Evolutionary conservation across 2,888 invertebrate species (phyloP).

Genomic region (Drosophila demipolita): DNA sequence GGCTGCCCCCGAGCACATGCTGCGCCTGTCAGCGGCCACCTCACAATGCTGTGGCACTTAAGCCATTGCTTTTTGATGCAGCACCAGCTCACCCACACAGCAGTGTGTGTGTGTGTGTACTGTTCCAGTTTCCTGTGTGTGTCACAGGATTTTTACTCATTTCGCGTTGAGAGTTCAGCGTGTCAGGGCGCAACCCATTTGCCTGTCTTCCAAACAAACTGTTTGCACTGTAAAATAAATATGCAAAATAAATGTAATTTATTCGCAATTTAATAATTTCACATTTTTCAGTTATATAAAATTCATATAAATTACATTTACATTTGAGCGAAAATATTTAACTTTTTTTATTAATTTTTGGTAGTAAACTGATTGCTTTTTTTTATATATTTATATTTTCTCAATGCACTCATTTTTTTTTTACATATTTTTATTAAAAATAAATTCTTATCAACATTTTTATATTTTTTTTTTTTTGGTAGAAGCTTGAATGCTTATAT

Average conservation of each 20-base stretch:
- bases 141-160: conserved; percentile 74
- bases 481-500: no score
- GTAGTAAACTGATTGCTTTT: neutral
- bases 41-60: conserved; percentile 76
- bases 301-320: neutral
- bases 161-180: conserved; percentile 74
- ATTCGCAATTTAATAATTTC: neutral
- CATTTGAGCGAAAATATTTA: no score
- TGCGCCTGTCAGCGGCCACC: conserved; percentile 66
- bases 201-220: conserved; percentile 48
- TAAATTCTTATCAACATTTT: no score
- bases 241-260: neutral
- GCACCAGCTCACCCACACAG: conserved; percentile 12
- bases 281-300: neutral
- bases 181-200: conserved; percentile 74
- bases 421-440: no score
- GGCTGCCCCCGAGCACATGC: conserved; percentile 32
- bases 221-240: neutral
- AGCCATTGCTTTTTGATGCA: conserved; percentile 77
- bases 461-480: no score
- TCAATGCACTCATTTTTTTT: no score
- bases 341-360: neutral
- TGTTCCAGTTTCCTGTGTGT: conserved; percentile 77
- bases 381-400: neutral
- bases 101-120: conserved; percentile 16